Conservation (phyloP, 2,797 vertebrate genomes). For the Parauchenoglanis punctatus region DNA sequence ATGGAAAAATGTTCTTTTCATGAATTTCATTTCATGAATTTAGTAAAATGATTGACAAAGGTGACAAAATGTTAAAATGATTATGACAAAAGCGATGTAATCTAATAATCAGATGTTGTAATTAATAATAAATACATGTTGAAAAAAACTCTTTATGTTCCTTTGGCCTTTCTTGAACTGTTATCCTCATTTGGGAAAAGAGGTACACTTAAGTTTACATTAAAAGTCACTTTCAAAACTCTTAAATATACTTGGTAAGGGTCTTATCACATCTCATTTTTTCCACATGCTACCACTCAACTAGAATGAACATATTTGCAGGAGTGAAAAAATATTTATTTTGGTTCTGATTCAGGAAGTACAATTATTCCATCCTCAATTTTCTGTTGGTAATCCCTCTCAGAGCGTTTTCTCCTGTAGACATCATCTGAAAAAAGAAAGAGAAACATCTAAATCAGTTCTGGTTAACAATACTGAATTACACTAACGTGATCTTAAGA, state of each 20-base stretch:
- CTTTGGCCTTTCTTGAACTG: not conserved
- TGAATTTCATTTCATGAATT: not conserved
- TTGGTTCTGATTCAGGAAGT: conserved; percentile 64
- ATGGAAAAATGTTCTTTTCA: not conserved
- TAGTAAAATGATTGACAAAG: not conserved
- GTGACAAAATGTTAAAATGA: not conserved
- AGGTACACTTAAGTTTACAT: not conserved
- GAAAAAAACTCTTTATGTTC: not conserved
- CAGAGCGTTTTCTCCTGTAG: conserved; percentile 90
- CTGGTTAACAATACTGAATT: not conserved
- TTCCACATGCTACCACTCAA: not conserved
- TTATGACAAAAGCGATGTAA: not conserved
- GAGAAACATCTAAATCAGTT: not conserved
- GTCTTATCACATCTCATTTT: not conserved
- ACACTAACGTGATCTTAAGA: not conserved
- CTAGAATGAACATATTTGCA: conserved; percentile 30
- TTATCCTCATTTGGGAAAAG: not conserved
- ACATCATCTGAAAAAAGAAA: conserved; percentile 85
- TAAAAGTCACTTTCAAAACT: not conserved
- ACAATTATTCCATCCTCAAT: conserved; percentile 69
- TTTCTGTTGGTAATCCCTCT: conserved; percentile 82
- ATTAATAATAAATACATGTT: conserved; percentile 37
- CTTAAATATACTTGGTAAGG: not conserved
- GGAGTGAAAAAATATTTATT: conserved; percentile 47
- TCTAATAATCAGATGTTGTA: conserved; percentile 21